These are phyloP conservation scores for Gadopsis marmoratus DNA, from an alignment of 2,797 vertebrate genomes.

Conservation along the genomic window DNA sequence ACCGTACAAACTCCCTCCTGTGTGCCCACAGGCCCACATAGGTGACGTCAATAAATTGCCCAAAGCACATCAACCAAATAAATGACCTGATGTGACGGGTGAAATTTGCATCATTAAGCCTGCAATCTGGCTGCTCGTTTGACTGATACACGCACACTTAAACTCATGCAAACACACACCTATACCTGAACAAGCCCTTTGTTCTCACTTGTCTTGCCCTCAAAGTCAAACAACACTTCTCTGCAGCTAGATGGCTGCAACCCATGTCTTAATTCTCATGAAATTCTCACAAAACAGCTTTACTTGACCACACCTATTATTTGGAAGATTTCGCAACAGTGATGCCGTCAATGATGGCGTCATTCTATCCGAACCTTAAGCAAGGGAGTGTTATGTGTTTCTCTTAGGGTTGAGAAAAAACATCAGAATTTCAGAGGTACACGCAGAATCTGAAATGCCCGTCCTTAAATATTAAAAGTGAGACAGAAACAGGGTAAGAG, in stretches of 20 bases:
- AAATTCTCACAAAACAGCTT: slow-evolving; percentile 1
- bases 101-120: slow-evolving; percentile 44
- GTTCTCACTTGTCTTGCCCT: not conserved
- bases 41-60: slow-evolving; percentile 8
- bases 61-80: slow-evolving; percentile 8
- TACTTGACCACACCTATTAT: slow-evolving; percentile 3
- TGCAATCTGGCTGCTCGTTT: slow-evolving; percentile 4
- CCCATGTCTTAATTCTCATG: not conserved
- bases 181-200: not conserved
- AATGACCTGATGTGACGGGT: not conserved
- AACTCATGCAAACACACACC: slow-evolving; percentile 27
- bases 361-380: not conserved
- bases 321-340: slow-evolving; percentile 5
- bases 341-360: no score
- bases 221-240: not conserved
- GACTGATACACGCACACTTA: slow-evolving; percentile 17
- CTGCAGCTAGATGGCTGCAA: not conserved
- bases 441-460: slow-evolving; percentile 9
- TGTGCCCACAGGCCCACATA: slow-evolving; percentile 15
- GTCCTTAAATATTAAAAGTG: not conserved
- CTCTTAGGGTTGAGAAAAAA: no score
- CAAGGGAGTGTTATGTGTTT: not conserved
- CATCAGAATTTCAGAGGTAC: not conserved
- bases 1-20: not conserved
- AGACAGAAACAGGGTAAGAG: slow-evolving; percentile 20